Evolutionary conservation across 2,113 vertebrate species (phyloP), one percentile per base, ranked within the genome.

Genomic region (Forbesichthys papilliferus): DNA sequence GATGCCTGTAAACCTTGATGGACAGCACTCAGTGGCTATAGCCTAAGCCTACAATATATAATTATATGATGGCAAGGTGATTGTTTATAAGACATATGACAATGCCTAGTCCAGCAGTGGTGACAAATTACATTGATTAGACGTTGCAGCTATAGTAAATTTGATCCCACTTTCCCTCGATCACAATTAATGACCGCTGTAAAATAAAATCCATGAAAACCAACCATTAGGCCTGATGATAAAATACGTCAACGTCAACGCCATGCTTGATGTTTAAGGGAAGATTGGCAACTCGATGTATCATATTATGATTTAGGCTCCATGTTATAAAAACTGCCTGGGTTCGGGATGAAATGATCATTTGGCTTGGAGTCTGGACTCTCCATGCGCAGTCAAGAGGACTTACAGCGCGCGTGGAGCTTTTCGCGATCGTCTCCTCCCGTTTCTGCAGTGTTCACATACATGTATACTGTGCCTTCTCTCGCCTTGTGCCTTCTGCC

Each of bases 381-480:
- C 83, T 83, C 78, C 86, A 88, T 88, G 87, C 89, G 87, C 86
- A 89, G 80, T 82, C 74, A 79, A 85, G 69, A 82, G 84, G 80
- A 85, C 70, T 85, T 74, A 66, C 72, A 72, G 81, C 87, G 88
- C 81, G 79, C 80, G 78, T 71, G 73, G 79, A 80, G 69, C 77
- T 76, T 87, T 70, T 76, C 20, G 46, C 73, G 74, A 75, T 81
- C 86, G 87, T 86, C 86, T 87, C 89, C 87, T 87, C 87, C 89
- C 89, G 87, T 84, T 83, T 86, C 89, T 89, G 89, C 89, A 85
- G 89, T 87, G 81, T 36, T 86, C 87, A 72, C 84, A 69, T 82
- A 52, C 13, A 11, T 14, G 49, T 71, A 27, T 27, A 27, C 27
- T 70, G 70, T 18, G 4, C 63, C 73, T 76, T 74, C 77, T 78